These are phyloP conservation scores for Cloeon dipterum DNA, from an alignment of 2,888 invertebrate genomes.

Conservation along the genomic window DNA sequence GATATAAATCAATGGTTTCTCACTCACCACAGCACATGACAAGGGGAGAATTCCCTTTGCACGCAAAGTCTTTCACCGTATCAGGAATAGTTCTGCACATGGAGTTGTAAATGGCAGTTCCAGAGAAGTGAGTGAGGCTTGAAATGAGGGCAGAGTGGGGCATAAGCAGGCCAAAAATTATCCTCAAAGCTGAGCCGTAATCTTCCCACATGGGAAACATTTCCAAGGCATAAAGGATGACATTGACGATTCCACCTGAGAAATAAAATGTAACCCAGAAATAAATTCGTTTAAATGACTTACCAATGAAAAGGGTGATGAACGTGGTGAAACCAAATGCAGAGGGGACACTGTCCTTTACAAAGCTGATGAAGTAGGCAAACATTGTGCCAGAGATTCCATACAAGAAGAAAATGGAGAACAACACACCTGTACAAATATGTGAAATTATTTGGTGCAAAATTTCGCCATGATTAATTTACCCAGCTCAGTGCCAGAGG, in stretches of 20 bases:
- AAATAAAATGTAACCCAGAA: not conserved
- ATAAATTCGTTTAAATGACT: conserved; percentile 8
- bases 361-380: conserved; percentile 32
- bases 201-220: not conserved
- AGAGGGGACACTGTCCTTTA: conserved; percentile 23
- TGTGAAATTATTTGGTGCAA: conserved; percentile 1
- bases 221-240: conserved; percentile 7
- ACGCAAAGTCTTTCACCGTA: conserved; percentile 3
- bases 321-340: conserved; percentile 18
- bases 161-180: conserved; percentile 5
- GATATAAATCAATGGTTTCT: too few species aligned
- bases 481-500: not conserved
- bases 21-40: too few species aligned
- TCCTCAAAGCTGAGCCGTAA: conserved; percentile 4
- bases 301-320: conserved; percentile 19
- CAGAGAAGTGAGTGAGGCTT: conserved; percentile 6
- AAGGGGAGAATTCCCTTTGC: too few species aligned
- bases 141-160: conserved; percentile 8
- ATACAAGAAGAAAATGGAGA: conserved; percentile 28
- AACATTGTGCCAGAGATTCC: conserved; percentile 36
- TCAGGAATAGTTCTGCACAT: conserved; percentile 7
- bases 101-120: conserved; percentile 7
- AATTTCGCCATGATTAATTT: not conserved
- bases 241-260: conserved; percentile 7
- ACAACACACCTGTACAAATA: conserved; percentile 19